Evolutionary conservation across 1,140 invertebrate genomes (phyloP).

Genomic region (Lamellibrachia luymesi): DNA sequence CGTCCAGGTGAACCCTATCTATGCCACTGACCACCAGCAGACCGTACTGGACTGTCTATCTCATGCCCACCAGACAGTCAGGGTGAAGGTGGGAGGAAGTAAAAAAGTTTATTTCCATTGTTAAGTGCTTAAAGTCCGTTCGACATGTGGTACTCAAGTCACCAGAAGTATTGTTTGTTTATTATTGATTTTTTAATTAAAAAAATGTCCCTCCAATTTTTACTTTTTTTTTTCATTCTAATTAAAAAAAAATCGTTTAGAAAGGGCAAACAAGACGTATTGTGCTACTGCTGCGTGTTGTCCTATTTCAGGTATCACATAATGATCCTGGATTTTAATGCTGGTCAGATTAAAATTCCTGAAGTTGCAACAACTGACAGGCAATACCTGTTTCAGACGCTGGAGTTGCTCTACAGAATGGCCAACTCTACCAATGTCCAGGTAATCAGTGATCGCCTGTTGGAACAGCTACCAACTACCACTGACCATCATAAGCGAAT

Average conservation of each 20-base stretch:
- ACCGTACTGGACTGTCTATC: slow-evolving; percentile 43
- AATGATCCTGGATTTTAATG: not conserved
- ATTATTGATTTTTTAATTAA: no score
- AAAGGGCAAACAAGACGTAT: no score
- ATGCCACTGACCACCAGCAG: slow-evolving; percentile 40
- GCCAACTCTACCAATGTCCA: slow-evolving; percentile 42
- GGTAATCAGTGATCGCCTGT: slow-evolving; percentile 40
- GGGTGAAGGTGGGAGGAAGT: slow-evolving; percentile 25
- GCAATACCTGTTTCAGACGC: slow-evolving; percentile 31
- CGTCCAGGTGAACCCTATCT: slow-evolving; percentile 31
- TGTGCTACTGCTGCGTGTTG: no score
- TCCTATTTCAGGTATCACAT: not conserved
- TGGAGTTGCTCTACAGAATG: slow-evolving; percentile 44
- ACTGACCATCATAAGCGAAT: not conserved
- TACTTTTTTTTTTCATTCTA: no score
- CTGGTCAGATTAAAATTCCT: not conserved
- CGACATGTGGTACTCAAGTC: no score
- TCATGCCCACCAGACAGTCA: slow-evolving; percentile 40
- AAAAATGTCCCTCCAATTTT: no score
- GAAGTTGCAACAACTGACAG: not conserved
- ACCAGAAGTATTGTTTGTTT: no score
- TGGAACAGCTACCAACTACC: slow-evolving; percentile 34
- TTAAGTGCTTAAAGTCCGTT: no score
- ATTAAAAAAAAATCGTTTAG: no score
- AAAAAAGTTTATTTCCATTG: not conserved